Evolutionary conservation across 2,797 vertebrate species (phyloP).

Genomic region (Intellagama lesueurii): DNA sequence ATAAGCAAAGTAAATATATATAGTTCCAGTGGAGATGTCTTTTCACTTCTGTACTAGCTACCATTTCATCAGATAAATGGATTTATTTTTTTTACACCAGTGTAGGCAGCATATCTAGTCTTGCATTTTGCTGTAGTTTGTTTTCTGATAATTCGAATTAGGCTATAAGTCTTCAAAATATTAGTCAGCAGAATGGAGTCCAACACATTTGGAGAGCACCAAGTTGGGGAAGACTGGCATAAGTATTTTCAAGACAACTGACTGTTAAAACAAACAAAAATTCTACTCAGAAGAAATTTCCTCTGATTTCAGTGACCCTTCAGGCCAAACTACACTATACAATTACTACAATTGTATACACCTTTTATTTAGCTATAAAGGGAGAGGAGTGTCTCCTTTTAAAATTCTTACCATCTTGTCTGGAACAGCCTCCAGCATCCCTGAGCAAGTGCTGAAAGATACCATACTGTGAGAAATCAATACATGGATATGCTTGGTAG

Average conservation of each 20-base stretch:
- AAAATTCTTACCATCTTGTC: background rate
- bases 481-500: background rate
- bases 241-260: too few species aligned
- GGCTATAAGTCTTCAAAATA: background rate
- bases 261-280: too few species aligned
- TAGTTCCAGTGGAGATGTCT: background rate
- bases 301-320: too few species aligned
- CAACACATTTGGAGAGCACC: background rate
- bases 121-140: background rate
- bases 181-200: background rate
- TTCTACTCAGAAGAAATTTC: too few species aligned
- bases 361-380: background rate
- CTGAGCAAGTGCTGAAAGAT: background rate
- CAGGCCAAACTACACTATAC: too few species aligned
- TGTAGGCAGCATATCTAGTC: background rate
- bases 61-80: background rate
- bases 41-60: accelerated
- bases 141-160: background rate
- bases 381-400: background rate
- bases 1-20: too few species aligned
- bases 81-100: background rate
- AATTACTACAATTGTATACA: too few species aligned
- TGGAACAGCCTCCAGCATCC: background rate
- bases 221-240: background rate
- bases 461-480: background rate